phyloP scores from a whole-genome alignment of 2,888 invertebrate genomes.

The Philopedon plagiatum region DNA sequence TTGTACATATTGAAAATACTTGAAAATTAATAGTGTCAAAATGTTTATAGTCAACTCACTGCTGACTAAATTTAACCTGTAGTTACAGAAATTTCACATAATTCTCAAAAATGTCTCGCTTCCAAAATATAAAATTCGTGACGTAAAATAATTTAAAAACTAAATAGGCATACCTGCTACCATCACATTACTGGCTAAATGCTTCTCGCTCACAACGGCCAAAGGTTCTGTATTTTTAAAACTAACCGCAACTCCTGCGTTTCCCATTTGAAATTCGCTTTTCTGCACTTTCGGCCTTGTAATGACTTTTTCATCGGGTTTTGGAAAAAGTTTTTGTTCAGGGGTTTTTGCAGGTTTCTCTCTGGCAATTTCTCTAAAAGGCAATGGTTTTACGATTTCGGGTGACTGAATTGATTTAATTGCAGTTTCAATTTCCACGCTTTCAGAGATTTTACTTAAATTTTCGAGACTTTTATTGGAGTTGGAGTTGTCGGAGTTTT shows the following conservation, averaged over 20 bases:
- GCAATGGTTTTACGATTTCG: slow-evolving; percentile 13
- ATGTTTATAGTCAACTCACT: no score
- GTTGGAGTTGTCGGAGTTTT: not conserved
- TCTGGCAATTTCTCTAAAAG: slow-evolving; percentile 12
- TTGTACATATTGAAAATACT: no score
- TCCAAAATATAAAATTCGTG: no score
- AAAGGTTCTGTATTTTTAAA: not conserved
- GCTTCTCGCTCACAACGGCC: not conserved
- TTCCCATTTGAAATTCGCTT: not conserved
- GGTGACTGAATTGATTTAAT: slow-evolving; percentile 37
- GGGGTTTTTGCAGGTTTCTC: slow-evolving; percentile 13
- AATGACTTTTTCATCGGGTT: slow-evolving; percentile 1
- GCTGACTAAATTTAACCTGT: no score
- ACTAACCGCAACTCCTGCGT: not conserved
- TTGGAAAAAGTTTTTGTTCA: slow-evolving; percentile 2
- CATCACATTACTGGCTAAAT: not conserved
- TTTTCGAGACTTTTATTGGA: slow-evolving; percentile 6
- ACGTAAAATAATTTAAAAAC: no score
- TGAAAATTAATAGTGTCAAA: no score
- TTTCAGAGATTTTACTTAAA: slow-evolving; percentile 19
- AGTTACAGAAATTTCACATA: no score
- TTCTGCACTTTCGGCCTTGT: slow-evolving; percentile 1
- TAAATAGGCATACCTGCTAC: not conserved
- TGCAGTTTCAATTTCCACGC: slow-evolving; percentile 40
- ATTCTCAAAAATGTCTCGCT: no score